A percentile compares a stretch with the other conserved stretches of the same genome.
Conservation (phyloP, 2,113 vertebrate genomes). For the Pelvicachromis taeniatus region DNA sequence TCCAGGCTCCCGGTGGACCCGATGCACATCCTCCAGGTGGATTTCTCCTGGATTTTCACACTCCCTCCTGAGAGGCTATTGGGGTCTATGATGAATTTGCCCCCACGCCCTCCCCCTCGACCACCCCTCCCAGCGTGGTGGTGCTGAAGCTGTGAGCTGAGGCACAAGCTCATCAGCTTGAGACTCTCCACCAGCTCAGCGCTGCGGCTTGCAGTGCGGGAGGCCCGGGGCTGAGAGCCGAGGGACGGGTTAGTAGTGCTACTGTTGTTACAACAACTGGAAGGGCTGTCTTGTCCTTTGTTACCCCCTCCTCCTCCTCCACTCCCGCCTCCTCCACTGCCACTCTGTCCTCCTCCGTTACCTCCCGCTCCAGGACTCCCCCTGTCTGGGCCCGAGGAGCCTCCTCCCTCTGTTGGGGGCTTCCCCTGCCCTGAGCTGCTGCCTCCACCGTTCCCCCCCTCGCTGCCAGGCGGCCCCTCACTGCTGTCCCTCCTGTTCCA, state of each 20-base stretch:
- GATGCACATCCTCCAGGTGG: constrained; percentile 91
- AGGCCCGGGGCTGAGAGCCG: constrained; percentile 61
- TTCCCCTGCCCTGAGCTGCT: constrained; percentile 76
- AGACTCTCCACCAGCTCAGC: constrained; percentile 89
- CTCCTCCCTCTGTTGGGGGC: constrained; percentile 74
- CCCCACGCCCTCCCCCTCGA: neutral
- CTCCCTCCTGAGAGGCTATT: constrained; percentile 76
- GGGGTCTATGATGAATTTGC: constrained; percentile 82
- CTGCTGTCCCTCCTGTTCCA: constrained; percentile 93
- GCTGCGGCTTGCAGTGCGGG: constrained; percentile 72
- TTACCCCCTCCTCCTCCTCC: constrained; percentile 68
- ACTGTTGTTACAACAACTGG: constrained; percentile 71
- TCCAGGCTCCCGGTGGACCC: constrained; percentile 71
- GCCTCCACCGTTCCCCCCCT: constrained; percentile 78
- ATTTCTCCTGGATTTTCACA: constrained; percentile 89
- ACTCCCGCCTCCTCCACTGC: constrained; percentile 66
- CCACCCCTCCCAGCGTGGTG: constrained; percentile 31
- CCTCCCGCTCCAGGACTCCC: constrained; percentile 74
- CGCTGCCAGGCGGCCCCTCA: constrained; percentile 88
- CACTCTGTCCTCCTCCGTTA: constrained; percentile 74
- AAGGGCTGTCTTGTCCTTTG: constrained; percentile 78
- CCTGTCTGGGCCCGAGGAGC: constrained; percentile 74
- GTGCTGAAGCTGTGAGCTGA: constrained; percentile 84
- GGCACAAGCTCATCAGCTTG: constrained; percentile 90
- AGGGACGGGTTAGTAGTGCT: constrained; percentile 71